Conservation (phyloP, 2,888 invertebrate species). For the Aplocera efformata region DNA sequence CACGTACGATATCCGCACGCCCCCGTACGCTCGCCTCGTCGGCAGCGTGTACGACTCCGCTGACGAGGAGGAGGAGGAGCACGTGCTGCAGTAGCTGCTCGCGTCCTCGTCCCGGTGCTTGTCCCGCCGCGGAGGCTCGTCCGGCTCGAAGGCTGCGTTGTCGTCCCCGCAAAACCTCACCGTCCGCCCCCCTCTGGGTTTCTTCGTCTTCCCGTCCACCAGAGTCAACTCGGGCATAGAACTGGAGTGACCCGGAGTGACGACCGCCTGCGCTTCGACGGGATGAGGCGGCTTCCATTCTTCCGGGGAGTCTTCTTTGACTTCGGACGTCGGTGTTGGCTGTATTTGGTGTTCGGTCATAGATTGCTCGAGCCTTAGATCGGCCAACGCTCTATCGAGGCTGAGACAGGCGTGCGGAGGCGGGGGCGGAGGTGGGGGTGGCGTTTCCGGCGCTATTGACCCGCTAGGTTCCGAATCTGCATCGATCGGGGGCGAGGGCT, state of each 20-base stretch:
- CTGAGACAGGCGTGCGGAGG: slow-evolving; percentile 69
- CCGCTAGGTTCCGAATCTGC: slow-evolving; percentile 82
- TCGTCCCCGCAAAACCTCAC: slow-evolving; percentile 73
- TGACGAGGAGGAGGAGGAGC: slow-evolving; percentile 94
- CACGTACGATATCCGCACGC: slow-evolving; percentile 94
- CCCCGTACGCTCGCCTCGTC: slow-evolving; percentile 90
- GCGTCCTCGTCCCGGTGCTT: slow-evolving; percentile 81
- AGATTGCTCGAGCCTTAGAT: slow-evolving; percentile 83
- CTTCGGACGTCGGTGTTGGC: slow-evolving; percentile 66
- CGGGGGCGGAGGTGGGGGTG: slow-evolving; percentile 69
- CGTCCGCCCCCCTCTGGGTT: slow-evolving; percentile 63
- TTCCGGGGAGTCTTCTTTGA: slow-evolving; percentile 58
- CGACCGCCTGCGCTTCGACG: slow-evolving; percentile 71
- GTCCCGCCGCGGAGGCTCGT: slow-evolving; percentile 57
- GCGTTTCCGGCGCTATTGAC: slow-evolving; percentile 80
- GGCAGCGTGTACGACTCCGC: slow-evolving; percentile 93
- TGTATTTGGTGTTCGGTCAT: slow-evolving; percentile 85
- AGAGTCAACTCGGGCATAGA: slow-evolving; percentile 73
- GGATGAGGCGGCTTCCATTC: slow-evolving; percentile 78
- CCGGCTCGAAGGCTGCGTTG: slow-evolving; percentile 71
- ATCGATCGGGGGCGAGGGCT: slow-evolving; percentile 79
- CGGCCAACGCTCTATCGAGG: slow-evolving; percentile 68
- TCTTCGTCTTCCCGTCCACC: slow-evolving; percentile 67
- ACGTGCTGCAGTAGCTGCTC: slow-evolving; percentile 91
- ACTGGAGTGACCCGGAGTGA: slow-evolving; percentile 76